phyloP scores from a whole-genome alignment of 2,888 invertebrate genomes.

The Leptinotarsa tumamoca region DNA sequence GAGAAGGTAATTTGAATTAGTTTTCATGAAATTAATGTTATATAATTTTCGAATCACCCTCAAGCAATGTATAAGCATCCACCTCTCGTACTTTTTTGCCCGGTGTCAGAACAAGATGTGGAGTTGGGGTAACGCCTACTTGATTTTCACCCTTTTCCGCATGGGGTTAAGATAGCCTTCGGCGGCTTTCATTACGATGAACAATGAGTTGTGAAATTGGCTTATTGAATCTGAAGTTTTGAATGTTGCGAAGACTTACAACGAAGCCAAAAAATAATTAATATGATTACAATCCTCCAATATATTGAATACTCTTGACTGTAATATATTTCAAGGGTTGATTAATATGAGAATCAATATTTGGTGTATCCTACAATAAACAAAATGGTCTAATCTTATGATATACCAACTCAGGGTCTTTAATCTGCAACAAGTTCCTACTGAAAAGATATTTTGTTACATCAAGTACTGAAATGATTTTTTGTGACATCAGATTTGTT shows the following conservation, averaged over 20 bases:
- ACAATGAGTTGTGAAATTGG: conserved; percentile 56
- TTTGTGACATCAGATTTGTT: no score
- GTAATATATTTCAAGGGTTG: no score
- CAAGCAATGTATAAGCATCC: conserved; percentile 40
- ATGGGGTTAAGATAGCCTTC: conserved; percentile 44
- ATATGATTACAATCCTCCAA: no score
- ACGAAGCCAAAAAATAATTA: conserved; percentile 4
- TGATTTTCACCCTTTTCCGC: conserved; percentile 22
- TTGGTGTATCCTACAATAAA: no score
- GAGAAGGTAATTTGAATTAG: conserved; percentile 49
- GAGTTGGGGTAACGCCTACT: conserved; percentile 6
- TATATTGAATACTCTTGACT: no score
- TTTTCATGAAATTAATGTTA: conserved; percentile 54
- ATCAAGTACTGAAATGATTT: no score
- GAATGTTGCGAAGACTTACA: not conserved
- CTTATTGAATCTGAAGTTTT: conserved; percentile 53
- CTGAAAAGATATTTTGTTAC: no score
- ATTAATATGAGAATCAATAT: no score
- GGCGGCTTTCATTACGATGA: conserved; percentile 50
- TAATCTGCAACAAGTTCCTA: no score
- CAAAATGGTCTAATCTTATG: no score
- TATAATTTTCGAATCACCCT: conserved; percentile 56
- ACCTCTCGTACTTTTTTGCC: conserved; percentile 53
- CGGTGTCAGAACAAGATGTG: conserved; percentile 59
- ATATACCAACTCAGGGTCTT: no score